Evolutionary conservation across 2,888 invertebrate species (phyloP).

Genomic region (Phragmatobia fuliginosa): DNA sequence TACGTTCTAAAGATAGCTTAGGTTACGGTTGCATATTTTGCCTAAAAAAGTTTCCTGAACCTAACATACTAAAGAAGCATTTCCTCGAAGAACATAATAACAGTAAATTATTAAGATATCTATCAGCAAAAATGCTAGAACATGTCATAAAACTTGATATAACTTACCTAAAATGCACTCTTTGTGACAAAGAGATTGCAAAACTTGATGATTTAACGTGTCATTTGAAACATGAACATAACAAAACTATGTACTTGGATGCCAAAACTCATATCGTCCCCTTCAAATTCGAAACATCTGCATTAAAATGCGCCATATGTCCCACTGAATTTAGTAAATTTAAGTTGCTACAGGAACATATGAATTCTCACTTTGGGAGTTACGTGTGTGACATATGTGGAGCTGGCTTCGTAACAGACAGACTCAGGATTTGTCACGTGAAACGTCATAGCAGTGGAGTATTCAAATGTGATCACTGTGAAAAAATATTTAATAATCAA

Average conservation of each 20-base stretch:
- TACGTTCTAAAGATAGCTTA: constrained; percentile 57
- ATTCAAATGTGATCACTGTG: constrained; percentile 64
- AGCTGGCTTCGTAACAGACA: constrained; percentile 59
- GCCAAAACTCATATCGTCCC: constrained; percentile 67
- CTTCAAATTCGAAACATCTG: constrained; percentile 68
- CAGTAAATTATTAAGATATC: constrained; percentile 55
- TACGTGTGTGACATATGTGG: constrained; percentile 66
- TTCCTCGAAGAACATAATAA: constrained; percentile 63
- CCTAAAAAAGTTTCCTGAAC: constrained; percentile 54
- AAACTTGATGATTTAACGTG: constrained; percentile 57
- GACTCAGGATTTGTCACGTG: constrained; percentile 55
- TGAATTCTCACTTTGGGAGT: constrained; percentile 71
- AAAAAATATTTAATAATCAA: constrained; percentile 57
- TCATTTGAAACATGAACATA: constrained; percentile 60
- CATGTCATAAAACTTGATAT: constrained; percentile 68
- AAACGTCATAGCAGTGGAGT: constrained; percentile 64
- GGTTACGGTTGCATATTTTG: constrained; percentile 68
- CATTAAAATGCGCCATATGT: constrained; percentile 66
- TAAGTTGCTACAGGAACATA: constrained; percentile 70
- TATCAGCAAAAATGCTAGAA: constrained; percentile 54
- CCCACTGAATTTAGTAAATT: constrained; percentile 59
- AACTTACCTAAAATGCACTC: constrained; percentile 61
- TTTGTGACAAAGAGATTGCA: constrained; percentile 57
- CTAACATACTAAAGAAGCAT: constrained; percentile 62
- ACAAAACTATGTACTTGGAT: constrained; percentile 55